Conservation (phyloP, 2,888 invertebrate genomes). For the Melanotus villosus region DNA sequence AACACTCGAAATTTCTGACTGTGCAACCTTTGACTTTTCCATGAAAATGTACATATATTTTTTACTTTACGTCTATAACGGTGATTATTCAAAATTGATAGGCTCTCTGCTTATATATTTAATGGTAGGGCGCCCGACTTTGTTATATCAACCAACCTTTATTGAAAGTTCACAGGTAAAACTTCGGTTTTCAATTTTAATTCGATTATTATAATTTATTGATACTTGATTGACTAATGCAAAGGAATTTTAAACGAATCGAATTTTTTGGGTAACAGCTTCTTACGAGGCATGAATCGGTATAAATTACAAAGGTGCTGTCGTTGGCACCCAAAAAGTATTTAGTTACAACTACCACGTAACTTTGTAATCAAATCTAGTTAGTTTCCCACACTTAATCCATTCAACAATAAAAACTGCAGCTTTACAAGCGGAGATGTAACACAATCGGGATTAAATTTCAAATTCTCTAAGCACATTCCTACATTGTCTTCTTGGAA, state of each 20-base stretch:
- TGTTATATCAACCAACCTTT: too few relatives aligned
- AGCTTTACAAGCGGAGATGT: background rate
- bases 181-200: too few relatives aligned
- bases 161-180: too few relatives aligned
- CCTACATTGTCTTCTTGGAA: conserved; percentile 3
- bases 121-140: too few relatives aligned
- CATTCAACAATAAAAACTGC: conserved; percentile 22
- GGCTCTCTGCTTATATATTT: too few relatives aligned
- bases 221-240: too few relatives aligned
- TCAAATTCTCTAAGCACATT: conserved; percentile 10
- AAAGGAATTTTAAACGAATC: too few relatives aligned
- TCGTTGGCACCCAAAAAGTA: background rate
- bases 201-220: too few relatives aligned
- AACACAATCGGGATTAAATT: conserved; percentile 4
- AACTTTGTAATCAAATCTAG: conserved; percentile 11
- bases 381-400: conserved; percentile 20
- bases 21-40: conserved; percentile 10
- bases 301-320: background rate
- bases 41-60: background rate
- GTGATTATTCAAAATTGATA: background rate
- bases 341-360: background rate
- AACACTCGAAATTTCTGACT: background rate
- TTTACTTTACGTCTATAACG: background rate
- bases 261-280: too few relatives aligned
- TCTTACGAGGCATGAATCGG: too few relatives aligned